Conservation (phyloP, 2,888 invertebrate species). For the Drosophila helvetica region DNA sequence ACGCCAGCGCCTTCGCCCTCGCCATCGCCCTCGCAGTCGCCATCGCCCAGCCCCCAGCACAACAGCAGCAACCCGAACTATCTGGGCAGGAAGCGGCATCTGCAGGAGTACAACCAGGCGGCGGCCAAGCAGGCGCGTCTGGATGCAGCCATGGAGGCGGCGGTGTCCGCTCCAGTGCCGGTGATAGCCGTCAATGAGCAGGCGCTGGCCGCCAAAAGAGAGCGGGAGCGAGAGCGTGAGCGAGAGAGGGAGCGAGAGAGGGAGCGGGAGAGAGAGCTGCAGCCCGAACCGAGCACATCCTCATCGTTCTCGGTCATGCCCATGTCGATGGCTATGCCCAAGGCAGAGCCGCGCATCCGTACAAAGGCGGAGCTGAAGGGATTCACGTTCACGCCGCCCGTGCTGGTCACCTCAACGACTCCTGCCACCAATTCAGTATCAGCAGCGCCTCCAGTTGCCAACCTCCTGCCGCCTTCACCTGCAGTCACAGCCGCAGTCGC, state of each 20-base stretch:
- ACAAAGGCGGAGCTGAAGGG: constrained; percentile 94
- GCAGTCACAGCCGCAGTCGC: background rate
- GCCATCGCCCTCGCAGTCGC: constrained; percentile 7
- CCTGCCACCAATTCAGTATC: background rate
- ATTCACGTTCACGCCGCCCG: constrained; percentile 79
- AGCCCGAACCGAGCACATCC: constrained; percentile 22
- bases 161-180: constrained; percentile 61
- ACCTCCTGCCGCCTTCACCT: background rate
- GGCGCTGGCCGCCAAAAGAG: constrained; percentile 48
- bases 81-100: constrained; percentile 76
- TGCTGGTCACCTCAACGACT: constrained; percentile 50
- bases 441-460: constrained; percentile 36
- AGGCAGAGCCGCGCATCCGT: constrained; percentile 86
- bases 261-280: constrained; percentile 20
- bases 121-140: constrained; percentile 62
- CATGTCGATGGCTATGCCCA: constrained; percentile 31
- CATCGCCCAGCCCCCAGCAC: constrained; percentile 36
- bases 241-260: background rate
- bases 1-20: constrained; percentile 12
- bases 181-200: constrained; percentile 76
- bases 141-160: constrained; percentile 29
- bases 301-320: constrained; percentile 6
- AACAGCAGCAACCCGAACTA: constrained; percentile 75
- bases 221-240: constrained; percentile 18
- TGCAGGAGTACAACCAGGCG: constrained; percentile 77